Evolutionary conservation across 2,797 vertebrate genomes (phyloP), one percentile per base, ranked within the genome.

Genomic region (Graptemys geographica): DNA sequence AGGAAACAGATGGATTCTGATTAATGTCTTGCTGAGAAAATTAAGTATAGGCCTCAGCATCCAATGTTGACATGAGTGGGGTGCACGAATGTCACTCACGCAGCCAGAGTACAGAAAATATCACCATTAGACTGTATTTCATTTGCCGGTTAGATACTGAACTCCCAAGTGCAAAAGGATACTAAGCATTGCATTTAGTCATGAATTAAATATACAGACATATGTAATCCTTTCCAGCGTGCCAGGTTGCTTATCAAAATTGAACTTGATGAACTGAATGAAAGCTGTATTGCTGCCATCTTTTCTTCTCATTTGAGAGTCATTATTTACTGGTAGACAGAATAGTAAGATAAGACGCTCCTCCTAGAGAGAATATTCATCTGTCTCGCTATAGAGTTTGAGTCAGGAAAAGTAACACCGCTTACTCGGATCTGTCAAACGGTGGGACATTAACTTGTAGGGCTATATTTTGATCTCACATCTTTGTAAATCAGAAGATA

Each of bases 1-100:
- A 97, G 96, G 97, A 96, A 98, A 97, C 98, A 98, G 98, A 98
- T 98, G 98, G 98, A 98, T 98, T 97, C 98, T 98, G 98, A 98
- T 98, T 98, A 98, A 98, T 98, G 98, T 98, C 97, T 97, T 96
- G 96, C 97, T 86, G 88, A 95, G 92, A 89, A 86, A 80, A 89
- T 59, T 55, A 96, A 97, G 95, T 95, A 95, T 96, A 97, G 96
- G 96, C 94, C 96, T 97, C 93, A 92, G 93, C 97, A 97, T 96
- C 97, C 95, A 89, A 96, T 96, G 96, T 92, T 84, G 97, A 97
- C 96, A 97, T 97, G 37, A n/a, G 96, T 97, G 96, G 93, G 97
- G 96, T 86, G 93, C 96, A 86, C 89, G 95, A 97, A 96, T 95
- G 97, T 94, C 92, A 95, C 93, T 95, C 95, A 94, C 92, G 95